These are phyloP conservation scores for Perccottus glenii DNA, from an alignment of 2,113 vertebrate species.

Conservation along the genomic window DNA sequence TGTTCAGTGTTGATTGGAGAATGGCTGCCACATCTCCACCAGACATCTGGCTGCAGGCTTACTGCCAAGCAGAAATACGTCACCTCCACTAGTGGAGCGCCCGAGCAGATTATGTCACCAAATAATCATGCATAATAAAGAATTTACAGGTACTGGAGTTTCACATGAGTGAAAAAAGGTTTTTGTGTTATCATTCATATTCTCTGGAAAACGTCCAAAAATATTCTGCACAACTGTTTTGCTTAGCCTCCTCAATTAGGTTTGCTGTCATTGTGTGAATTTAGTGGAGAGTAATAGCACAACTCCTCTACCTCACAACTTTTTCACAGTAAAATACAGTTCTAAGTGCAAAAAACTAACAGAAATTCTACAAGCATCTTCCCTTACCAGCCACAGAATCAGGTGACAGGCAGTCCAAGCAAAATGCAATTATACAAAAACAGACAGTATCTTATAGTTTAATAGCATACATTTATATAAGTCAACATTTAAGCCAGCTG, in stretches of 20 bases:
- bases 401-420: conserved; percentile 35
- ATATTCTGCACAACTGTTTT: background rate
- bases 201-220: too few relatives aligned
- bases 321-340: background rate
- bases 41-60: too few relatives aligned
- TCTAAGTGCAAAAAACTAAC: background rate
- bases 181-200: too few relatives aligned
- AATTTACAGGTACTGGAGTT: too few relatives aligned
- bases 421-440: conserved; percentile 50
- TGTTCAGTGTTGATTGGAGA: too few relatives aligned
- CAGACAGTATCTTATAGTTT: conserved; percentile 62
- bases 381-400: conserved; percentile 32
- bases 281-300: background rate
- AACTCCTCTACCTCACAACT: background rate
- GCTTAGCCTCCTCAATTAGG: background rate
- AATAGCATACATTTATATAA: conserved; percentile 72
- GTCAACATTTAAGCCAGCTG: conserved; percentile 55
- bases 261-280: background rate
- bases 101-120: too few relatives aligned
- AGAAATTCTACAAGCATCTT: conserved; percentile 21
- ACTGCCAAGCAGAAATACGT: too few relatives aligned
- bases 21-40: too few relatives aligned
- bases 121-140: too few relatives aligned
- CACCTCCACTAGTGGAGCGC: too few relatives aligned
- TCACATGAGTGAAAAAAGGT: too few relatives aligned